Conservation (phyloP, 2,113 vertebrate genomes). For the Lonchura striata region DNA sequence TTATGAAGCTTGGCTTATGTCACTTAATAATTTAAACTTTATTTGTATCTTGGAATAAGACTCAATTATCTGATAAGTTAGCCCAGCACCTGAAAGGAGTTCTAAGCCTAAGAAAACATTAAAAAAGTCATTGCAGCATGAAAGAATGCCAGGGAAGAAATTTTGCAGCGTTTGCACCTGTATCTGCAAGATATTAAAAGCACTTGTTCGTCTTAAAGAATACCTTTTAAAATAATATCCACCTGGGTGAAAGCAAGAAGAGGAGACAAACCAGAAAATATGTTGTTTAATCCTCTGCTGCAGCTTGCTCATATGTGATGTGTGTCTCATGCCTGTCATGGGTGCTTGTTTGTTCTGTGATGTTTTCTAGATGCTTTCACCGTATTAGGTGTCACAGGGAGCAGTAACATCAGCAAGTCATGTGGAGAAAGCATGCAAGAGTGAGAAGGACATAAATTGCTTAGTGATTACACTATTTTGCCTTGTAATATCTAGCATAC, state of each 20-base stretch:
- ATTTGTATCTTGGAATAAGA: neutral
- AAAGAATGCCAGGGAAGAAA: neutral
- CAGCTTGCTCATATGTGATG: neutral
- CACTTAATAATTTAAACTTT: neutral
- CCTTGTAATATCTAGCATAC: neutral
- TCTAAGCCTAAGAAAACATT: neutral
- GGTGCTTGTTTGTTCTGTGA: neutral
- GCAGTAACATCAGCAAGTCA: neutral
- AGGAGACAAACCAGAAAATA: neutral
- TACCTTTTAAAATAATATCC: neutral
- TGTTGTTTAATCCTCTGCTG: neutral
- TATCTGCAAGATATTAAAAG: neutral
- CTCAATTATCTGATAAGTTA: neutral
- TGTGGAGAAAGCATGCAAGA: neutral
- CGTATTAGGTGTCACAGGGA: neutral
- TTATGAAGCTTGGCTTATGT: neutral
- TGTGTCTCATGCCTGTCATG: neutral
- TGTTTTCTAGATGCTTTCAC: neutral
- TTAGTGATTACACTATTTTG: neutral
- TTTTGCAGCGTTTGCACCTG: neutral
- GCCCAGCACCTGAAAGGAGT: neutral
- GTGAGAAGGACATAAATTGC: neutral
- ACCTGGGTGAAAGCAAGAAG: neutral
- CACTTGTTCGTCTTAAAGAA: neutral
- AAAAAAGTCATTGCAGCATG: neutral